phyloP scores from a whole-genome alignment of 2,797 vertebrate genomes.

The Psittacula derbiana region DNA sequence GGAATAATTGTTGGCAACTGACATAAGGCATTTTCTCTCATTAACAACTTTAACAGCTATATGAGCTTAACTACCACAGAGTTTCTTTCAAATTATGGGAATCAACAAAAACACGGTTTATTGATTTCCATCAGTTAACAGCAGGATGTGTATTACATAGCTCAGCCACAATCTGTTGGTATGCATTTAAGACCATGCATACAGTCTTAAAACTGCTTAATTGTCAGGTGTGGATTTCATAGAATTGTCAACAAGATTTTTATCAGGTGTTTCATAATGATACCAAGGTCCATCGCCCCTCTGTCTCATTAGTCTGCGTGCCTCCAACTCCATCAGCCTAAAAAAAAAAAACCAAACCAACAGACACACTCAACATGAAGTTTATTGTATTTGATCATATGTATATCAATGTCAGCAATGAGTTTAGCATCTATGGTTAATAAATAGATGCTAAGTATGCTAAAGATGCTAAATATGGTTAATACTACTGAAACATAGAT shows the following conservation, averaged over 20 bases:
- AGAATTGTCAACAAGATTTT: conserved; percentile 81
- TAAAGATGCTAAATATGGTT: background rate
- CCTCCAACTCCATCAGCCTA: conserved; percentile 81
- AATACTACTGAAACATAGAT: background rate
- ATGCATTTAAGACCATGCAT: background rate
- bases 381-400: background rate
- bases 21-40: background rate
- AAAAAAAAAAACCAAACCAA: background rate
- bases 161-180: background rate
- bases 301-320: conserved; percentile 84
- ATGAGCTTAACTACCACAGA: background rate
- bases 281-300: conserved; percentile 94
- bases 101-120: background rate
- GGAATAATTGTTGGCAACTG: background rate
- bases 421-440: background rate
- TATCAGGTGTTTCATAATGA: conserved; percentile 77
- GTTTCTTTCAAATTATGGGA: background rate
- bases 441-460: background rate
- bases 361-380: background rate
- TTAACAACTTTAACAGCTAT: background rate
- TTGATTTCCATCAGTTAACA: conserved; percentile 11
- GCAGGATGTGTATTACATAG: conserved; percentile 20
- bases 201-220: conserved; percentile 64
- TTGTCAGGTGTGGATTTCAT: conserved; percentile 86
- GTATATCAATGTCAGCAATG: background rate